Conservation (phyloP, 2,113 vertebrate species). For the Pygoscelis adeliae region DNA sequence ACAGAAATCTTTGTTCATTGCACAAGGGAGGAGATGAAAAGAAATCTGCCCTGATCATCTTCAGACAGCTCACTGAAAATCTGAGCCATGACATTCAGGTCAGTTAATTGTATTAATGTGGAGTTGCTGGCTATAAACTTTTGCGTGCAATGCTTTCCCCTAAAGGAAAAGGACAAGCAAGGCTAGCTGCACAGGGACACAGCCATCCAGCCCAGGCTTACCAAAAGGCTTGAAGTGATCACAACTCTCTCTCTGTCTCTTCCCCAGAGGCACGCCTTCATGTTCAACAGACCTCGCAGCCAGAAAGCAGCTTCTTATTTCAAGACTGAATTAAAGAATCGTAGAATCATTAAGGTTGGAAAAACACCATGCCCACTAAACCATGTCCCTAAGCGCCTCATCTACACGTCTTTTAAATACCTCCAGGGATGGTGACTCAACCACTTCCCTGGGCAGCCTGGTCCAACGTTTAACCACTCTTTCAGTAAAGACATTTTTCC, state of each 20-base stretch:
- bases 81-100: not conserved
- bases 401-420: too few species aligned
- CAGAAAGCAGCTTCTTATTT: not conserved
- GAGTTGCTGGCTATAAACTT: not conserved
- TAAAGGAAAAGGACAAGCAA: not conserved
- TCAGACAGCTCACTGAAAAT: not conserved
- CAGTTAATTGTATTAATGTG: not conserved
- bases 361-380: too few species aligned
- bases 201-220: not conserved
- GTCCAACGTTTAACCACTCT: too few species aligned
- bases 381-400: too few species aligned
- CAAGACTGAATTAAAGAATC: not conserved
- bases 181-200: not conserved
- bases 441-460: too few species aligned
- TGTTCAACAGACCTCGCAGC: not conserved
- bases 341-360: too few species aligned
- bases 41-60: not conserved
- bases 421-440: too few species aligned
- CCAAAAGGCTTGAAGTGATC: not conserved
- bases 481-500: too few species aligned
- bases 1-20: not conserved
- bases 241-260: not conserved
- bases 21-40: not conserved
- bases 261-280: not conserved
- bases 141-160: not conserved